Conservation (phyloP, 2,888 invertebrate species). For the Leptopilina drosophilae region DNA sequence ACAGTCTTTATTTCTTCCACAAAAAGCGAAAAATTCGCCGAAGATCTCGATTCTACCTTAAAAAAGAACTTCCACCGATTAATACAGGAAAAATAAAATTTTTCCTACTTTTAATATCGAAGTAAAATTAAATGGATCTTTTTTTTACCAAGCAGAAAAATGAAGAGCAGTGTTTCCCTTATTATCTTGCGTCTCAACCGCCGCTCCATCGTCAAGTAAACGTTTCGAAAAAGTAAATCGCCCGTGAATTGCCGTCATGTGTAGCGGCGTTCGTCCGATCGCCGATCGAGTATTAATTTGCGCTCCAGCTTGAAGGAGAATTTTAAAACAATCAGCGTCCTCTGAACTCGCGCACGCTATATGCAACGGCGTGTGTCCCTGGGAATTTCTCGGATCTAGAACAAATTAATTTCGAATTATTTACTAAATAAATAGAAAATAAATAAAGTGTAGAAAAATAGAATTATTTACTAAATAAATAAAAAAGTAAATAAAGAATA, state of each 20-base stretch:
- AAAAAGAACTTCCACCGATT: too few relatives aligned
- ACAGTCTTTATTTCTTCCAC: too few relatives aligned
- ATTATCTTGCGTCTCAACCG: constrained; percentile 80
- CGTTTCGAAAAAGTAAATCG: constrained; percentile 82
- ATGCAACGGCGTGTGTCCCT: constrained; percentile 81
- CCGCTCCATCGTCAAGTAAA: constrained; percentile 80
- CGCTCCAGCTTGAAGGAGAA: constrained; percentile 78
- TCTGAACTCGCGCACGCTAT: constrained; percentile 81
- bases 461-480: too few relatives aligned
- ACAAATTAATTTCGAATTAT: neutral
- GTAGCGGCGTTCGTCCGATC: constrained; percentile 81
- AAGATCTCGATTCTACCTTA: too few relatives aligned
- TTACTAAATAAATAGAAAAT: too few relatives aligned
- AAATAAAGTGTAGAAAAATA: too few relatives aligned
- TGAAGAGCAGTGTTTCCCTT: constrained; percentile 82
- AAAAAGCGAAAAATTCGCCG: too few relatives aligned
- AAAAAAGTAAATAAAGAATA: too few relatives aligned
- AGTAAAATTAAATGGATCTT: too few relatives aligned
- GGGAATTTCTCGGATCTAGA: constrained; percentile 78
- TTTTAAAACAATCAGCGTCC: constrained; percentile 81
- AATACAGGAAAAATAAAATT: too few relatives aligned
- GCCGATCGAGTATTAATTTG: constrained; percentile 79
- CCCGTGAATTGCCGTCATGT: constrained; percentile 84
- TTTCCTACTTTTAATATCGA: too few relatives aligned
- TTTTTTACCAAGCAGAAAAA: constrained; percentile 80